Evolutionary conservation across 2,113 vertebrate species (phyloP).

Genomic region (Nothoprocta pentlandii): DNA sequence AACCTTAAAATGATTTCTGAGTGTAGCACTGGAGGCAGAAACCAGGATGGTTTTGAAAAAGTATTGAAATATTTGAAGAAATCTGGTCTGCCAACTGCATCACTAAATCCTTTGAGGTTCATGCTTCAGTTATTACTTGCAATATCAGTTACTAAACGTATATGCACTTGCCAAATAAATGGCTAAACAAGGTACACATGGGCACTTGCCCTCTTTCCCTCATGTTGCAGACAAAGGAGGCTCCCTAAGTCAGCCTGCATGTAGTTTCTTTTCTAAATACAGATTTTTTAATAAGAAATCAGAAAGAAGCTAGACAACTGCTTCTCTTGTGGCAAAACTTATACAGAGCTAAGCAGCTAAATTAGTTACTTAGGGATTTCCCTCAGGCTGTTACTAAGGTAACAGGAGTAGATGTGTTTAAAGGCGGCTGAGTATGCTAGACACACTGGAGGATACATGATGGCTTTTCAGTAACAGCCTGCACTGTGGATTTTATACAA

Average conservation of each 20-base stretch:
- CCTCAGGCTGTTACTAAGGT: constrained; percentile 55
- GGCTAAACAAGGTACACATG: background rate
- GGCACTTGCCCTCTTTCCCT: background rate
- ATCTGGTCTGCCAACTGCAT: background rate
- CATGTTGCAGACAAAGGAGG: background rate
- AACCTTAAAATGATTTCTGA: background rate
- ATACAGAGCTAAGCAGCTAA: constrained; percentile 10
- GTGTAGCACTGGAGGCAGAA: background rate
- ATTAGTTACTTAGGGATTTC: constrained; percentile 63
- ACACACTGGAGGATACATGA: rapidly evolving
- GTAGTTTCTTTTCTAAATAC: background rate
- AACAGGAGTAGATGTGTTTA: constrained; percentile 13
- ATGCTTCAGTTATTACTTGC: background rate
- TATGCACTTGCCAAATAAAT: background rate
- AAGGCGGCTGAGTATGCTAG: background rate
- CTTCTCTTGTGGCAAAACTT: background rate
- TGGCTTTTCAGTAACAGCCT: background rate
- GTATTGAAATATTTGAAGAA: background rate
- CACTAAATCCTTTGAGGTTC: background rate
- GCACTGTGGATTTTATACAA: background rate
- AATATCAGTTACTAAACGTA: background rate
- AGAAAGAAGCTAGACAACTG: constrained; percentile 12
- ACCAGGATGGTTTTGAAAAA: background rate
- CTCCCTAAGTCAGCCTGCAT: background rate
- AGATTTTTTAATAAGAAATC: constrained; percentile 16